Base-by-base conservation (phyloP, 2,888 invertebrate genomes). In the Dryococelus australis region DNA sequence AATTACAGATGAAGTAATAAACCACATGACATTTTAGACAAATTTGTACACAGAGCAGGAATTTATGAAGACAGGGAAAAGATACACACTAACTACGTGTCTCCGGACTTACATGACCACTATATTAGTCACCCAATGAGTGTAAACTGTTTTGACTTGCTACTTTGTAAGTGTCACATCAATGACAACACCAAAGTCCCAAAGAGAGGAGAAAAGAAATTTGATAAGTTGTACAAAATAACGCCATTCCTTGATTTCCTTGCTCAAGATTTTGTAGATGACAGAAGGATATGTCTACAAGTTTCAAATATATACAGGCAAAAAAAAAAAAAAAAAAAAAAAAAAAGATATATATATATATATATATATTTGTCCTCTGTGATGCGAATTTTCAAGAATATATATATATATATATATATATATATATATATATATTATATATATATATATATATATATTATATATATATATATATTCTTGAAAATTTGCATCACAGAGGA, bases 291-390 rank as follows among this genome's bases (percentile, higher is more conserved):
- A 89, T 88, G 87, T 89, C 84, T 87, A 89, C 28, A 90, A 90
- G 28, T 91, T 91, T 89, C 89, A 91, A 86, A 88, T 91, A 24
- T 91, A 91, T 87, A 90, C 90, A 43, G 91, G 90, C 24, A 90
- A 90, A 89, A 84, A 87, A 43, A 90, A 86, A n/a, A n/a, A n/a
- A n/a, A n/a, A n/a, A n/a, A n/a, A n/a, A n/a, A n/a, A n/a, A n/a
- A n/a, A n/a, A n/a, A n/a, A n/a, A n/a, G n/a, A n/a, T n/a, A n/a
- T n/a, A n/a, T n/a, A n/a, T n/a, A n/a, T n/a, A n/a, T n/a, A n/a
- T n/a, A n/a, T n/a, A n/a, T n/a, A n/a, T 12, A 65, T 65, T 8
- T 9, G 65, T 65, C 16, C 65, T 43, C 65, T 89, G 88, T 90
- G 90, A 85, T 89, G 87, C 87, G 89, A 89, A 16, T 87, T 86